These are phyloP conservation scores for Tricholaema leucomelas DNA, from an alignment of 2,113 vertebrate species.

Conservation along the genomic window DNA sequence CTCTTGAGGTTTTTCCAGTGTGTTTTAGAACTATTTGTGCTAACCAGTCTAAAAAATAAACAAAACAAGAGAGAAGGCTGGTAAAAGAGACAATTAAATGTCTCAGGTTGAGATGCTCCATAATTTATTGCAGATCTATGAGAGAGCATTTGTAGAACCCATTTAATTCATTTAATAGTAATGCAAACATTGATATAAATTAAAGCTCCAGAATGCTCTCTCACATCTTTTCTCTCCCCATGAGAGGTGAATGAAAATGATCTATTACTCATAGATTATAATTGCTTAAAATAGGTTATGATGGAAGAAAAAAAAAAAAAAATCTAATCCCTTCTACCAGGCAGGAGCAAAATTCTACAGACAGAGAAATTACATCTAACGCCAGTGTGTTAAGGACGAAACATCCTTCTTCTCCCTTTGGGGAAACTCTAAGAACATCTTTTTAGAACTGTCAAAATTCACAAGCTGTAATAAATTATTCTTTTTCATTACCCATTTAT, in stretches of 20 bases:
- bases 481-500: constrained; percentile 82
- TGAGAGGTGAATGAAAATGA: constrained; percentile 68
- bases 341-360: constrained; percentile 75
- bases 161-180: constrained; percentile 62
- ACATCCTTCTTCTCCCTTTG: constrained; percentile 74
- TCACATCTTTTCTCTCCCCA: constrained; percentile 52
- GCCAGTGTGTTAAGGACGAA: constrained; percentile 70
- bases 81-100: constrained; percentile 44
- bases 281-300: constrained; percentile 78
- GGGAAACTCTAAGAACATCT: constrained; percentile 79
- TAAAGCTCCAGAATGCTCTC: constrained; percentile 51
- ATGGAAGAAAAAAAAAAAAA: constrained; percentile 66
- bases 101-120: constrained; percentile 27
- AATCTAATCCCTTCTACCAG: constrained; percentile 61
- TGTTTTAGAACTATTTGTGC: background rate
- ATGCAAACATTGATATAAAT: constrained; percentile 65
- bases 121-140: constrained; percentile 56
- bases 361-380: constrained; percentile 77
- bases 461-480: constrained; percentile 84
- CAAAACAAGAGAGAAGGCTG: constrained; percentile 6
- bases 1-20: background rate
- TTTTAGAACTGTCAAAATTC: constrained; percentile 83
- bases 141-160: constrained; percentile 34
- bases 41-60: background rate
- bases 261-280: constrained; percentile 75